Evolutionary conservation across 2,888 invertebrate genomes (phyloP).

Genomic region (Alentia gelatinosa): DNA sequence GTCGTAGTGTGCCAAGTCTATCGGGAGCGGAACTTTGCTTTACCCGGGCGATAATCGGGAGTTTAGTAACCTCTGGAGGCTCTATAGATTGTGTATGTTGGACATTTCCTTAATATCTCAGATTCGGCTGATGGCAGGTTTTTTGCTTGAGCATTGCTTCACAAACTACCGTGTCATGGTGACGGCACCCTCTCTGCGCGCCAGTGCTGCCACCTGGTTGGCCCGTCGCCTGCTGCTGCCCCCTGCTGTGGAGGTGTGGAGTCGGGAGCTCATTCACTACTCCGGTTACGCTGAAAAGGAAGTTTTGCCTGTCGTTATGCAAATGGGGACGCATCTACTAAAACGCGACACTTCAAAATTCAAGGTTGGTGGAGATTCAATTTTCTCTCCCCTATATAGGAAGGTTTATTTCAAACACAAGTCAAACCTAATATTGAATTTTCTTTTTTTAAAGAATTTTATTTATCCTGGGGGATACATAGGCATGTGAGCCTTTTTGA

Average conservation of each 20-base stretch:
- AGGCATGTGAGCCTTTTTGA: no score
- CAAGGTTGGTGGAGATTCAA: background rate
- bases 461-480: background rate
- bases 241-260: background rate
- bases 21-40: no score
- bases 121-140: background rate
- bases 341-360: background rate
- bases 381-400: background rate
- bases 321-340: background rate
- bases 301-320: background rate
- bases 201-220: slow-evolving; percentile 30
- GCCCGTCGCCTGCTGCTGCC: slow-evolving; percentile 1
- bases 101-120: no score
- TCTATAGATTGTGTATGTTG: no score
- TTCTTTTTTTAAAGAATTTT: background rate
- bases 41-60: no score
- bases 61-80: no score
- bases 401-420: no score
- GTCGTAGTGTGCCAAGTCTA: no score
- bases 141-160: background rate
- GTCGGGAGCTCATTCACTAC: background rate
- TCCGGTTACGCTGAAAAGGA: background rate
- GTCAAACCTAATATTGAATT: background rate
- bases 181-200: background rate
- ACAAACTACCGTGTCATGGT: background rate